Conservation (phyloP, 2,113 vertebrate genomes). For the Hiodon tergisus region DNA sequence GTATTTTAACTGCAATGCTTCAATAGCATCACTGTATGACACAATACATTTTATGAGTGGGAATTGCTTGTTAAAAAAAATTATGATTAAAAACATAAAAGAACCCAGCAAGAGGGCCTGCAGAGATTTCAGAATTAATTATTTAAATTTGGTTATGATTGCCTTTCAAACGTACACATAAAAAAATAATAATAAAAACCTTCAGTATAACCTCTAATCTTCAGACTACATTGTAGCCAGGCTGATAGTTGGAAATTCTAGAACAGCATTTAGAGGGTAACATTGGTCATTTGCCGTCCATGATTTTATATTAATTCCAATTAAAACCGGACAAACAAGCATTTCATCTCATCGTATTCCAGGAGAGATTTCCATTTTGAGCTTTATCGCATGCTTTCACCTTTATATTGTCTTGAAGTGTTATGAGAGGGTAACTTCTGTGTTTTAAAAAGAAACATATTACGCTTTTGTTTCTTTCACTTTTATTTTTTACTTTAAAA, state of each 20-base stretch:
- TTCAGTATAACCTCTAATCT: too few relatives aligned
- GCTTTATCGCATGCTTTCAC: slow-evolving; percentile 42
- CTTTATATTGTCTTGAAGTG: slow-evolving; percentile 34
- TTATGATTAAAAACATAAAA: not conserved
- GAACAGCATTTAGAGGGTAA: not conserved
- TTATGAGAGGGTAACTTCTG: slow-evolving; percentile 25
- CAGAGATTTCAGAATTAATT: not conserved
- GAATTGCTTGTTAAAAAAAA: not conserved
- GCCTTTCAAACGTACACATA: too few relatives aligned
- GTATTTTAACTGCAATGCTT: not conserved
- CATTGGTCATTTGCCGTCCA: not conserved
- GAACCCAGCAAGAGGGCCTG: not conserved
- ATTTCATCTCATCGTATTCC: slow-evolving; percentile 29
- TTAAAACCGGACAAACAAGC: not conserved
- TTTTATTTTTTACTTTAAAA: slow-evolving; percentile 21
- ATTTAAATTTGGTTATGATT: not conserved
- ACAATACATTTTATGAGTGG: not conserved
- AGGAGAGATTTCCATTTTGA: slow-evolving; percentile 29
- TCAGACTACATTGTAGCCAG: too few relatives aligned
- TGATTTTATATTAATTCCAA: not conserved
- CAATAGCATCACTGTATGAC: not conserved
- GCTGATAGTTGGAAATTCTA: too few relatives aligned
- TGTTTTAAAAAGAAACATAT: slow-evolving; percentile 23
- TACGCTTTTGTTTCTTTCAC: slow-evolving; percentile 16
- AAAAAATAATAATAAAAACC: too few relatives aligned